Percentiles rank a stretch among this genome's conserved stretches.
Conservation (phyloP, 2,113 vertebrate genomes). For the Dissostichus mawsoni region DNA sequence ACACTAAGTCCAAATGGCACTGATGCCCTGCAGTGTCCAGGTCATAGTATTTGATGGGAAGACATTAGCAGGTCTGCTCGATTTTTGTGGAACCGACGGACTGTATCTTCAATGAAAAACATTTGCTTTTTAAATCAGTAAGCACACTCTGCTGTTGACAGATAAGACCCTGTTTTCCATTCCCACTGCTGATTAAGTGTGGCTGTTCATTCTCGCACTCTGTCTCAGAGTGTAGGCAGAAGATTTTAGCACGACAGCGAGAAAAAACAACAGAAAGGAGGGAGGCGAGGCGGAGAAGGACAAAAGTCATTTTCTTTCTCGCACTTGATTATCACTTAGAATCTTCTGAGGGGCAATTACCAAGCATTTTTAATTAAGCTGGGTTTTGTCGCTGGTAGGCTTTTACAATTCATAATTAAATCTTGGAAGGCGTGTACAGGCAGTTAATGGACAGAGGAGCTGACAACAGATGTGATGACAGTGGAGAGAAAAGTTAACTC, state of each 20-base stretch:
- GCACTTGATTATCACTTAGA: conserved; percentile 74
- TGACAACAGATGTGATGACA: conserved; percentile 8
- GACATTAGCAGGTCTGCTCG: conserved; percentile 15
- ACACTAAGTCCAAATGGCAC: conserved; percentile 51
- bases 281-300: conserved; percentile 16
- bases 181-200: conserved; percentile 43
- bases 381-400: conserved; percentile 14
- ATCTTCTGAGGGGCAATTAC: conserved; percentile 51
- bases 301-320: conserved; percentile 58
- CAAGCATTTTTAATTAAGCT: conserved; percentile 59
- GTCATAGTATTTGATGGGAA: conserved; percentile 23
- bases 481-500: not conserved
- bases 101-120: conserved; percentile 34
- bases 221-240: conserved; percentile 31
- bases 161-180: conserved; percentile 65
- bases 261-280: not conserved
- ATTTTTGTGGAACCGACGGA: conserved; percentile 17
- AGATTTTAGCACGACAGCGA: conserved; percentile 32
- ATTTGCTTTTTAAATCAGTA: conserved; percentile 28
- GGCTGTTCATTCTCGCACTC: conserved; percentile 44
- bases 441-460: conserved; percentile 24
- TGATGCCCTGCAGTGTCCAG: conserved; percentile 40
- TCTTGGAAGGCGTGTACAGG: conserved; percentile 40
- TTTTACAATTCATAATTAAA: conserved; percentile 52
- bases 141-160: conserved; percentile 44